These are phyloP conservation scores for Denticeps clupeoides DNA, from an alignment of 2,797 vertebrate genomes.

Conservation along the genomic window DNA sequence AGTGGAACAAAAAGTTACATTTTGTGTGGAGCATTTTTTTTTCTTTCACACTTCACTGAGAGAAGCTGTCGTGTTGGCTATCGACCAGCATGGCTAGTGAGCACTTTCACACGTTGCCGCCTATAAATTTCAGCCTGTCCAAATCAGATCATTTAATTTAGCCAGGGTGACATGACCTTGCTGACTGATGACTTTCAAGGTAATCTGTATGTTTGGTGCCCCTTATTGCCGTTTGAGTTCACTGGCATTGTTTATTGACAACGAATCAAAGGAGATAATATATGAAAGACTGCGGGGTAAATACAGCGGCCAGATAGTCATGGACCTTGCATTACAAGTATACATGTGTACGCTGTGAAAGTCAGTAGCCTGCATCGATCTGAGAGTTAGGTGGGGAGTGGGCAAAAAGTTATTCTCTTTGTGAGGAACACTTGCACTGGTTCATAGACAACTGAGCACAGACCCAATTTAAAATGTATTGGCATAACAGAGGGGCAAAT, in stretches of 20 bases:
- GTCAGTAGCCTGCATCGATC: constrained; percentile 54
- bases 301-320: constrained; percentile 57
- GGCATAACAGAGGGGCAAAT: neutral
- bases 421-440: constrained; percentile 15
- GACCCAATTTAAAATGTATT: neutral
- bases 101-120: constrained; percentile 59
- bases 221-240: constrained; percentile 54
- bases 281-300: constrained; percentile 54
- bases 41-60: too few relatives aligned
- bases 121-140: constrained; percentile 59
- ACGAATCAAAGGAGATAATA: constrained; percentile 68
- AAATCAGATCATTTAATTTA: constrained; percentile 55
- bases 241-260: constrained; percentile 75
- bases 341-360: constrained; percentile 63
- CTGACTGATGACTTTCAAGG: constrained; percentile 59
- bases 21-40: too few relatives aligned
- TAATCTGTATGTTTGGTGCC: constrained; percentile 68
- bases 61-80: constrained; percentile 45
- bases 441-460: constrained; percentile 6
- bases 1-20: constrained; percentile 3
- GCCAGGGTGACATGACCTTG: constrained; percentile 50
- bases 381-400: neutral
- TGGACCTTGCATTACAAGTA: constrained; percentile 44
- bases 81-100: constrained; percentile 53
- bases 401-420: constrained; percentile 11